phyloP scores from a whole-genome alignment of 2,113 vertebrate species.

The Oryzias woworae region DNA sequence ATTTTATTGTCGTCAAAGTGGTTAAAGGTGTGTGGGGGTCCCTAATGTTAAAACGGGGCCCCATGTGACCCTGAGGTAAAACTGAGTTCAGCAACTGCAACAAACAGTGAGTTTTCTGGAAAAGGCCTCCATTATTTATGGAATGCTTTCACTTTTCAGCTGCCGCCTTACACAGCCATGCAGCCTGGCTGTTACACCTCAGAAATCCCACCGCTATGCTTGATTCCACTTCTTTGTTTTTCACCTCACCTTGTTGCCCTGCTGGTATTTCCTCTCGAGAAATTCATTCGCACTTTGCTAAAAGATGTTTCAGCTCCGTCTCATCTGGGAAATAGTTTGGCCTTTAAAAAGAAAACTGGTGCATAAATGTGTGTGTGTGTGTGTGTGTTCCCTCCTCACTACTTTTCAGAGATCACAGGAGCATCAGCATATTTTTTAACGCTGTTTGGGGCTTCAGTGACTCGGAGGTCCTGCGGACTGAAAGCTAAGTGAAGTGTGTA shows the following conservation, averaged over 20 bases:
- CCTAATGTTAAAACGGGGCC: slow-evolving; percentile 20
- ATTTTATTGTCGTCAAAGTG: slow-evolving; percentile 55
- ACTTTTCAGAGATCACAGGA: slow-evolving; percentile 23
- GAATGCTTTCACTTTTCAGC: slow-evolving; percentile 5
- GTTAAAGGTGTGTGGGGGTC: slow-evolving; percentile 11
- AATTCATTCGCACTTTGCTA: slow-evolving; percentile 20
- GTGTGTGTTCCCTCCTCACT: slow-evolving; percentile 4
- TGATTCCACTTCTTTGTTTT: slow-evolving; percentile 37
- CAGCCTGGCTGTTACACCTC: slow-evolving; percentile 12
- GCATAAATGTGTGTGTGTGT: slow-evolving; percentile 1
- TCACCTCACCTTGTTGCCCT: slow-evolving; percentile 28
- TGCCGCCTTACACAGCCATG: background rate
- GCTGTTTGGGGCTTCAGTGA: slow-evolving; percentile 42
- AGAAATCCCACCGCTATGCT: background rate
- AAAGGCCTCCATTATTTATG: slow-evolving; percentile 38
- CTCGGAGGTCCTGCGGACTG: slow-evolving; percentile 40
- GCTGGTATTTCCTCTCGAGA: slow-evolving; percentile 7
- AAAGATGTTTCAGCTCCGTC: slow-evolving; percentile 25
- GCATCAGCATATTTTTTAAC: slow-evolving; percentile 64
- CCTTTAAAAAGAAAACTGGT: slow-evolving; percentile 46
- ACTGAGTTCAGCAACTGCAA: slow-evolving; percentile 17
- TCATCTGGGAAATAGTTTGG: slow-evolving; percentile 39
- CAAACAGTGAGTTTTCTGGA: background rate
- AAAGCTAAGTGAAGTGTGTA: slow-evolving; percentile 74
- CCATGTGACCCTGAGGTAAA: slow-evolving; percentile 24